phyloP scores from a whole-genome alignment of 2,113 vertebrate genomes.

The Drymodes brunneopygia region DNA sequence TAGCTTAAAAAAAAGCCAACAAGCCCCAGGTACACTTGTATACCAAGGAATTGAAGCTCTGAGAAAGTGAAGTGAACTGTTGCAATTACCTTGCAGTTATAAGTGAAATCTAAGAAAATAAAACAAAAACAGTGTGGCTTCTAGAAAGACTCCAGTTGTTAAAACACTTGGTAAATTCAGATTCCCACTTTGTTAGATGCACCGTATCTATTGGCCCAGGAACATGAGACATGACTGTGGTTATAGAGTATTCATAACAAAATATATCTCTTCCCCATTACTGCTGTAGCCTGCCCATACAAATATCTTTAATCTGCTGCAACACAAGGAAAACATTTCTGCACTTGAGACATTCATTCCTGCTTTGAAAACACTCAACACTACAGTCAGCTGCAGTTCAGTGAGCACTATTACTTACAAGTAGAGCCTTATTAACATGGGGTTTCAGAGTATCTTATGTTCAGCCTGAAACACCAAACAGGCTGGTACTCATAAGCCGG shows the following conservation, averaged over 20 bases:
- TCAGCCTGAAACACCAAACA: not conserved
- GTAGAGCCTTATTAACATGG: not conserved
- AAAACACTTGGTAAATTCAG: not conserved
- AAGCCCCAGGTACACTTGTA: not conserved
- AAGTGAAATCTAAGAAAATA: not conserved
- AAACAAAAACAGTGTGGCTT: not conserved
- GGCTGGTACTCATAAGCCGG: not conserved
- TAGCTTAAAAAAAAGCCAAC: not conserved
- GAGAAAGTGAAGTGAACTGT: not conserved
- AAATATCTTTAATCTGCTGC: not conserved
- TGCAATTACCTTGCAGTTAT: not conserved
- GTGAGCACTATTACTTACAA: not conserved
- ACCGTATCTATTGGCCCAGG: not conserved
- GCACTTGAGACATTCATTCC: not conserved
- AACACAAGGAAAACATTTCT: not conserved
- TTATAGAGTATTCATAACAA: not conserved
- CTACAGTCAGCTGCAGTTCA: not conserved
- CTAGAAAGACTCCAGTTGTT: not conserved
- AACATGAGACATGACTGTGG: not conserved
- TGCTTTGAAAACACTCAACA: not conserved
- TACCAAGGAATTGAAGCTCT: not conserved
- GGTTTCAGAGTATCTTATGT: not conserved
- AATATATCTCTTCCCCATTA: not conserved
- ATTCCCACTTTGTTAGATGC: not conserved
- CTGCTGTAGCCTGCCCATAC: not conserved